Evolutionary conservation across 37 sponge, comb jelly and placozoan genomes (phyloP).

Genomic region (Crambe crambe): DNA sequence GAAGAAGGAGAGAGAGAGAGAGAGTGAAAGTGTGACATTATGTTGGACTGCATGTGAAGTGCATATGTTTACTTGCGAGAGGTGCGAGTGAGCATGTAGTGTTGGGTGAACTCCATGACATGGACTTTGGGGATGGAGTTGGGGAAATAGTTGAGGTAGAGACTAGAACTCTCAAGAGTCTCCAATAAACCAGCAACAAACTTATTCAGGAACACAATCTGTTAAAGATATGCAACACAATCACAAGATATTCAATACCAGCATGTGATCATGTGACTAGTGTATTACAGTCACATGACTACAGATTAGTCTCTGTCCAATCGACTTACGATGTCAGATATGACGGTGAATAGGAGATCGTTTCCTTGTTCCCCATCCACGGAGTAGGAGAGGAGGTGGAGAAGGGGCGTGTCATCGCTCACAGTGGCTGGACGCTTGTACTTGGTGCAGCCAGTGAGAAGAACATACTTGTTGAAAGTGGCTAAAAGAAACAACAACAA

Average conservation of each 20-base stretch:
- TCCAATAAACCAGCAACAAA: slow-evolving; percentile 19
- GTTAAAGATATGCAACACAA: background rate
- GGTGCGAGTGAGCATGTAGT: slow-evolving; percentile 29
- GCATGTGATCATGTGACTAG: no score
- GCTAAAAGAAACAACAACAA: slow-evolving; percentile 4
- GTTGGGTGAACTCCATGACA: slow-evolving; percentile 44
- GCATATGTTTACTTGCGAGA: slow-evolving; percentile 11
- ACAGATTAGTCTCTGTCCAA: background rate
- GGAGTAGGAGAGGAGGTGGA: slow-evolving; percentile 54
- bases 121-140: slow-evolving; percentile 17
- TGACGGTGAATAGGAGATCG: slow-evolving; percentile 70
- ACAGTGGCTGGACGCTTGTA: slow-evolving; percentile 16
- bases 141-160: slow-evolving; percentile 5
- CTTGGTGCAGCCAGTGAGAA: slow-evolving; percentile 59
- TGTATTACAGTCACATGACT: background rate
- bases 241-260: no score
- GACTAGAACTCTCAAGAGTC: background rate
- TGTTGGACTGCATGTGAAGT: no score
- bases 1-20: slow-evolving; percentile 9
- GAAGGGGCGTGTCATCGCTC: slow-evolving; percentile 63
- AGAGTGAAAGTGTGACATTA: background rate
- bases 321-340: slow-evolving; percentile 54
- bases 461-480: slow-evolving; percentile 71
- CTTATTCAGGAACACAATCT: slow-evolving; percentile 41
- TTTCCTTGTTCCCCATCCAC: slow-evolving; percentile 31